These are phyloP conservation scores for Pteruthius melanotis DNA, from an alignment of 2,113 vertebrate genomes.

Conservation along the genomic window DNA sequence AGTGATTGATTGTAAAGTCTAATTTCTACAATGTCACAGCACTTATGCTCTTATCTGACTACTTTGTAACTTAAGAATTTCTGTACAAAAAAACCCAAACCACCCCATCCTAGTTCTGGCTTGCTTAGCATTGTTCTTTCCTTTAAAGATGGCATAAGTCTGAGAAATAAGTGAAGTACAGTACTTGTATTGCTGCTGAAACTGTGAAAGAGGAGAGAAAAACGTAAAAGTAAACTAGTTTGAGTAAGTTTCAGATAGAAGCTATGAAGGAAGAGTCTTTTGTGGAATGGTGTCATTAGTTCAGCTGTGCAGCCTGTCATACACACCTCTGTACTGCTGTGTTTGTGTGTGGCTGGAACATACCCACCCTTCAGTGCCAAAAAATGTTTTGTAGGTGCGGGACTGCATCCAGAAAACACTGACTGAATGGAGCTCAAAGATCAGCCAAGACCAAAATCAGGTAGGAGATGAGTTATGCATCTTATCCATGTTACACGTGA, in stretches of 20 bases:
- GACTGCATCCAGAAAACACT: constrained; percentile 93
- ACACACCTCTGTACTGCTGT: not conserved
- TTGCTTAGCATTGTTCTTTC: not conserved
- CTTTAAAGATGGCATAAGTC: not conserved
- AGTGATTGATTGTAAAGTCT: not conserved
- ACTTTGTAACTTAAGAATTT: not conserved
- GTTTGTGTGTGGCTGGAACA: not conserved
- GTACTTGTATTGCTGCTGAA: not conserved
- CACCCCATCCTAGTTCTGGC: not conserved
- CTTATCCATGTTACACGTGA: not conserved
- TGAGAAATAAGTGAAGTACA: not conserved
- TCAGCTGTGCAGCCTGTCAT: not conserved
- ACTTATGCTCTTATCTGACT: not conserved
- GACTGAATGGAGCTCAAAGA: constrained; percentile 86
- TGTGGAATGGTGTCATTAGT: not conserved
- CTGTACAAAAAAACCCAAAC: rapidly evolving
- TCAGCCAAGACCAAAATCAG: constrained; percentile 69
- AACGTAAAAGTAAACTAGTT: not conserved
- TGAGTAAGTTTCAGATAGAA: not conserved
- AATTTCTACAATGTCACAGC: not conserved
- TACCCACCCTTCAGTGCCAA: not conserved
- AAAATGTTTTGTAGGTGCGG: constrained; percentile 82
- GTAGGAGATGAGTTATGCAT: constrained; percentile 28
- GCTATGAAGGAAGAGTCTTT: not conserved
- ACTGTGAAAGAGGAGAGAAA: not conserved